These are phyloP conservation scores for Leptatherina wallacei DNA, from an alignment of 2,797 vertebrate genomes.

Conservation along the genomic window DNA sequence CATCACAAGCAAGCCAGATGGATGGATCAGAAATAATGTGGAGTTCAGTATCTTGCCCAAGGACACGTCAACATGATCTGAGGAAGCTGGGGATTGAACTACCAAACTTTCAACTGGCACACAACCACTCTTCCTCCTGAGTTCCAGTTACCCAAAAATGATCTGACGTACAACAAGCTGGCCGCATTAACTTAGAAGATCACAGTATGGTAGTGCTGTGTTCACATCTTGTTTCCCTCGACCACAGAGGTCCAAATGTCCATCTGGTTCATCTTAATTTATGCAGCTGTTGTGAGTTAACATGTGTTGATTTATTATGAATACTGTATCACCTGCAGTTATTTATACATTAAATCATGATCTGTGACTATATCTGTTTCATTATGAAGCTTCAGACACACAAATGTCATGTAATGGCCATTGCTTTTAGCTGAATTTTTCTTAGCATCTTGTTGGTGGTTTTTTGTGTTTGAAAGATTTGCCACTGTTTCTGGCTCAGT, in stretches of 20 bases:
- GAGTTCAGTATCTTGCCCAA: too few species aligned
- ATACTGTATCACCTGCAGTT: background rate
- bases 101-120: too few species aligned
- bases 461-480: constrained; percentile 24
- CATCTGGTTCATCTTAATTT: background rate
- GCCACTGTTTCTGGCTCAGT: constrained; percentile 23
- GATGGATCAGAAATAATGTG: too few species aligned
- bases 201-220: background rate
- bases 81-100: too few species aligned
- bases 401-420: background rate
- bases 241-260: background rate
- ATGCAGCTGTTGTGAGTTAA: background rate
- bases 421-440: background rate
- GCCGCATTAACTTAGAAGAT: too few species aligned
- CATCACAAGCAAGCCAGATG: too few species aligned
- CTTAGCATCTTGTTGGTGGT: background rate
- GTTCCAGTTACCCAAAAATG: too few species aligned
- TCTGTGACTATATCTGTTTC: background rate
- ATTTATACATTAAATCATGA: background rate
- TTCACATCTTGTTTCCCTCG: background rate
- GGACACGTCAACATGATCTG: too few species aligned
- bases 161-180: background rate
- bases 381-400: background rate
- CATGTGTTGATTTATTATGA: constrained; percentile 1
- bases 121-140: too few species aligned